phyloP scores from a whole-genome alignment of 2,888 invertebrate genomes.

The Bruchidius siliquastri region DNA sequence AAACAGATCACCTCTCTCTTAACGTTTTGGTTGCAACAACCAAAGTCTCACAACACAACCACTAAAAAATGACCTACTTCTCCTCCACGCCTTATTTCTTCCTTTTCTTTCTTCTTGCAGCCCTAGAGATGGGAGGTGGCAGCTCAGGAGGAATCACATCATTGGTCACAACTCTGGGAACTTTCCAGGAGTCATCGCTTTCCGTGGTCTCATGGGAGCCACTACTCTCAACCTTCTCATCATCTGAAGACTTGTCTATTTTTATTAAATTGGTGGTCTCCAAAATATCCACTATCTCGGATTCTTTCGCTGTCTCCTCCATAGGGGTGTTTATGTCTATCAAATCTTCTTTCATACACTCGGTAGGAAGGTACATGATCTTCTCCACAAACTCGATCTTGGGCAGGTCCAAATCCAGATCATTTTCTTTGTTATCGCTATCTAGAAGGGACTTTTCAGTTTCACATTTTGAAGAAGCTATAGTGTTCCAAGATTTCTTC shows the following conservation, averaged over 20 bases:
- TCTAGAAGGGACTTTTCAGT: constrained; percentile 17
- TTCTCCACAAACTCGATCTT: constrained; percentile 26
- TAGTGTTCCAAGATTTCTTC: constrained; percentile 54
- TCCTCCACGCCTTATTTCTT: constrained; percentile 58
- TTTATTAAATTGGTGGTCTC: constrained; percentile 38
- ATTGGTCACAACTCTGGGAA: constrained; percentile 34
- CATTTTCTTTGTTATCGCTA: constrained; percentile 22
- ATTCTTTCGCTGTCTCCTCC: constrained; percentile 19
- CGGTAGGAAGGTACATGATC: constrained; percentile 24
- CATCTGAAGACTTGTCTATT: constrained; percentile 54
- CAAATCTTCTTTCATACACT: constrained; percentile 21
- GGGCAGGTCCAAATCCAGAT: constrained; percentile 16
- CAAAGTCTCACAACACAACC: not conserved
- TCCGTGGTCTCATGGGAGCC: constrained; percentile 56
- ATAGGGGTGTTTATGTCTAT: constrained; percentile 30
- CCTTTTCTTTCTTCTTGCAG: constrained; percentile 55
- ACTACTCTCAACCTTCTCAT: constrained; percentile 52
- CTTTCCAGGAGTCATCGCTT: constrained; percentile 52
- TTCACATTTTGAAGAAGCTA: constrained; percentile 44
- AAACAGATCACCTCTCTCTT: too few species aligned
- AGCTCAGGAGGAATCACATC: constrained; percentile 38
- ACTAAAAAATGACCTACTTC: constrained; percentile 32
- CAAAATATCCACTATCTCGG: constrained; percentile 17
- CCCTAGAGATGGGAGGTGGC: constrained; percentile 23
- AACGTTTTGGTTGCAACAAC: not conserved